Percentiles rank a stretch among this genome's conserved stretches.
phyloP scores from a whole-genome alignment of 2,113 vertebrate genomes.

The Azemiops feae region DNA sequence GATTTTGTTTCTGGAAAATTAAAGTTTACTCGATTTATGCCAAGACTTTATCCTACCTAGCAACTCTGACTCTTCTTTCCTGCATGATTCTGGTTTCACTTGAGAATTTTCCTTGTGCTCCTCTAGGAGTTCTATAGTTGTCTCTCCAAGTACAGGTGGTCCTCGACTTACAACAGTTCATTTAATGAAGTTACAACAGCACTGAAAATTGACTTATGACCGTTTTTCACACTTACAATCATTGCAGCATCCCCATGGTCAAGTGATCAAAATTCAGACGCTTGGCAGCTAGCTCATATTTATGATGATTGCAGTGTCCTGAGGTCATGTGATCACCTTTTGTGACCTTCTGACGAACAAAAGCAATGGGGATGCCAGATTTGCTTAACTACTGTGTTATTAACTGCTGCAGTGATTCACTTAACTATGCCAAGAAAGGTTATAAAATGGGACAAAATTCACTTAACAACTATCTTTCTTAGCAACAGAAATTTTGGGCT shows the following conservation, averaged over 20 bases:
- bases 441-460: background rate
- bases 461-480: background rate
- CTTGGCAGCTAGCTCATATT: background rate
- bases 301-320: background rate
- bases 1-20: background rate
- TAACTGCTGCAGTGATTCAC: no score
- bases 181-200: background rate
- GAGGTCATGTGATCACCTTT: background rate
- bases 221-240: background rate
- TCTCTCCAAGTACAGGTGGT: background rate
- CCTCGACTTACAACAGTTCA: background rate
- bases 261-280: background rate
- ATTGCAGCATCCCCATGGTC: background rate
- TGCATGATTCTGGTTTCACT: background rate
- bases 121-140: background rate
- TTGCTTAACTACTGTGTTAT: no score
- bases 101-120: background rate
- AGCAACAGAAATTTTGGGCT: background rate
- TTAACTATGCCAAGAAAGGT: no score
- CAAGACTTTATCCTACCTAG: background rate
- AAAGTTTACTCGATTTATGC: background rate
- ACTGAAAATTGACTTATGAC: background rate
- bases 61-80: background rate
- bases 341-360: no score
- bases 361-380: no score